Conservation (phyloP, 2,113 vertebrate species). For the Sebastes fasciatus region DNA sequence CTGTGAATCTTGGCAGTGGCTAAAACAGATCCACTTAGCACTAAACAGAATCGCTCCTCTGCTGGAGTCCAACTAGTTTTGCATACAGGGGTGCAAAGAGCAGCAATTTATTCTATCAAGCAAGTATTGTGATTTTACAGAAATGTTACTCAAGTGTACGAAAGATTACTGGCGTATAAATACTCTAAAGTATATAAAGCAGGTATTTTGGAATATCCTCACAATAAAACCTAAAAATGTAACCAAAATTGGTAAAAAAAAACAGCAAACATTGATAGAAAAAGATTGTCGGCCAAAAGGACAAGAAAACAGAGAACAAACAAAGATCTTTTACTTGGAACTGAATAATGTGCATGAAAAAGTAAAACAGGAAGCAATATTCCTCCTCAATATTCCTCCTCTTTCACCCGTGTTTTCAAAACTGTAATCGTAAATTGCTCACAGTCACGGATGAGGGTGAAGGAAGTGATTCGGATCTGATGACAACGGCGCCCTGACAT, state of each 20-base stretch:
- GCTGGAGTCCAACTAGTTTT: neutral
- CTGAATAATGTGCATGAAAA: neutral
- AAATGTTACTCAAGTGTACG: neutral
- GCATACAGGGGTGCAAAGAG: neutral
- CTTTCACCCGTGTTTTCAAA: neutral
- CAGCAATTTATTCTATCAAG: neutral
- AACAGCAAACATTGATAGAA: neutral
- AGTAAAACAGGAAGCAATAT: neutral
- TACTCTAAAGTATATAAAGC: neutral
- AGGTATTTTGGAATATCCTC: neutral
- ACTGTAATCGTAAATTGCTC: slow-evolving; percentile 8
- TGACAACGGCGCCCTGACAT: neutral
- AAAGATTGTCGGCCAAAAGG: neutral
- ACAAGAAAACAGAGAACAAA: neutral
- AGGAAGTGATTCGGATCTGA: slow-evolving; percentile 14
- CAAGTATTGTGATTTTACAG: slow-evolving; percentile 2
- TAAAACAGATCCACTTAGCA: slow-evolving; percentile 27
- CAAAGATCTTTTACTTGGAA: neutral
- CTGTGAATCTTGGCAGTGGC: slow-evolving; percentile 13
- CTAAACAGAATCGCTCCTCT: slow-evolving; percentile 10
- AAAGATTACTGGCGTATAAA: neutral
- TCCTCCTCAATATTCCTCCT: neutral
- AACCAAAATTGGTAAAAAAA: neutral
- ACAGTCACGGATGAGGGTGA: neutral
- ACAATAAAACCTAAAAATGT: neutral